Evolutionary conservation across 2,797 vertebrate species (phyloP).

Genomic region (Eidolon dupreanum): DNA sequence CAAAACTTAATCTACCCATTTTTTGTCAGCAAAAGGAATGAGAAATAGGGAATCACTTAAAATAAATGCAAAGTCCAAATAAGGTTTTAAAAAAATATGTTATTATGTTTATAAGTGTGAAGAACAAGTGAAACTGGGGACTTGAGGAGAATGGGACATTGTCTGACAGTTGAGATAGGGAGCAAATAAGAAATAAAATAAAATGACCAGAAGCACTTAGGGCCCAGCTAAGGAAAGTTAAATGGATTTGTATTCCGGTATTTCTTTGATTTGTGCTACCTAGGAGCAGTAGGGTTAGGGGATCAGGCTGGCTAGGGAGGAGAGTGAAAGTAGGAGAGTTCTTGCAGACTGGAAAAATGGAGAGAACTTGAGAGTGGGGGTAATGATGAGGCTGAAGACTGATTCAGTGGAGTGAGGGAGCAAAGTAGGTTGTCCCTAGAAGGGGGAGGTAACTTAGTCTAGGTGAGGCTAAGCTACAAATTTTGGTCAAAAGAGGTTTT

Average conservation of each 20-base stretch:
- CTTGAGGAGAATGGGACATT: not conserved
- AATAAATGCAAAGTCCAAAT: not conserved
- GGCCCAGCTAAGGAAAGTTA: not conserved
- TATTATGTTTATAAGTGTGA: conserved; percentile 14
- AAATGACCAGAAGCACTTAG: not conserved
- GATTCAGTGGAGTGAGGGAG: not conserved
- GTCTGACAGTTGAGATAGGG: not conserved
- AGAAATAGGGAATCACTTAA: not conserved
- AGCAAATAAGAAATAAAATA: not conserved
- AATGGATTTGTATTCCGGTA: not conserved
- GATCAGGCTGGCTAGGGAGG: not conserved
- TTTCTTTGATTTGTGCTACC: not conserved
- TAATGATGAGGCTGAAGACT: not conserved
- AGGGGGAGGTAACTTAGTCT: not conserved
- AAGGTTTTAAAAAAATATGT: not conserved
- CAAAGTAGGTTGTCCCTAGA: not conserved
- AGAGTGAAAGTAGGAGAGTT: not conserved
- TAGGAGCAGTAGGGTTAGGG: not conserved
- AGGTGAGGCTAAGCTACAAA: not conserved
- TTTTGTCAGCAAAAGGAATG: not conserved
- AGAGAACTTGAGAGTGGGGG: not conserved
- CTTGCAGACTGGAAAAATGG: not conserved
- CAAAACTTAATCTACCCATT: not conserved
- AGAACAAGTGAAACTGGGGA: not conserved
- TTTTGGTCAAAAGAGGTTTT: not conserved